These are phyloP conservation scores for Drosophila suboccidentalis DNA, from an alignment of 2,888 invertebrate species.

Conservation along the genomic window DNA sequence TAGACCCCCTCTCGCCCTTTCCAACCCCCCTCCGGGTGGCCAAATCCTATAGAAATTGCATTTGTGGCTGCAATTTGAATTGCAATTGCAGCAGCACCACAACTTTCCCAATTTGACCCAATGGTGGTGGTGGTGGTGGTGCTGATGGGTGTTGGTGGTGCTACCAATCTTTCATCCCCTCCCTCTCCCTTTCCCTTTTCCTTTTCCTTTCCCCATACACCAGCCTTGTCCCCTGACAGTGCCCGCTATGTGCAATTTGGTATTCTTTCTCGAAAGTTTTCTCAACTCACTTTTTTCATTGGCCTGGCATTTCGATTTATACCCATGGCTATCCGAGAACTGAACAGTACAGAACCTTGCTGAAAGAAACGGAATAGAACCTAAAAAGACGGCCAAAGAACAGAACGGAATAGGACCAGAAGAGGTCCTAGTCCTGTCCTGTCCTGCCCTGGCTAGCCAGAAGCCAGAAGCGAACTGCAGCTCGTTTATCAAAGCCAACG, in stretches of 20 bases:
- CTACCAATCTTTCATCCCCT: neutral
- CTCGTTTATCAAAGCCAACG: slow-evolving; percentile 79
- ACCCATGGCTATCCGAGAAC: slow-evolving; percentile 37
- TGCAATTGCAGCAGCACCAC: slow-evolving; percentile 59
- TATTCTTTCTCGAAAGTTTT: slow-evolving; percentile 54
- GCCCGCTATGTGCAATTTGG: slow-evolving; percentile 48
- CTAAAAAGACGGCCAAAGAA: slow-evolving; percentile 11
- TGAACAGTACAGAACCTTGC: slow-evolving; percentile 6
- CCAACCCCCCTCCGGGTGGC: slow-evolving; percentile 2
- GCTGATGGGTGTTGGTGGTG: too few species aligned
- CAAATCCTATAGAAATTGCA: slow-evolving; percentile 80
- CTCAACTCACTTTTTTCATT: slow-evolving; percentile 35
- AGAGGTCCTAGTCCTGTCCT: slow-evolving; percentile 3
- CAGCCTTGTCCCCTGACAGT: neutral
- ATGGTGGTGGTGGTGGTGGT: neutral
- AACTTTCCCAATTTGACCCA: slow-evolving; percentile 11
- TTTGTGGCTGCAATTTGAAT: slow-evolving; percentile 78
- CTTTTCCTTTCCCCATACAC: too few species aligned
- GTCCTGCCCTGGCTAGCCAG: slow-evolving; percentile 33
- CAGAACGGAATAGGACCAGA: slow-evolving; percentile 8
- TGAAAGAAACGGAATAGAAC: neutral
- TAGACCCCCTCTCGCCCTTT: neutral
- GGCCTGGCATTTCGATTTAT: slow-evolving; percentile 61
- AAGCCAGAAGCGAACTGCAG: slow-evolving; percentile 50
- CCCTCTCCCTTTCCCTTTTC: too few species aligned